These are phyloP conservation scores for Gambusia affinis DNA, from an alignment of 2,113 vertebrate genomes.

Conservation along the genomic window DNA sequence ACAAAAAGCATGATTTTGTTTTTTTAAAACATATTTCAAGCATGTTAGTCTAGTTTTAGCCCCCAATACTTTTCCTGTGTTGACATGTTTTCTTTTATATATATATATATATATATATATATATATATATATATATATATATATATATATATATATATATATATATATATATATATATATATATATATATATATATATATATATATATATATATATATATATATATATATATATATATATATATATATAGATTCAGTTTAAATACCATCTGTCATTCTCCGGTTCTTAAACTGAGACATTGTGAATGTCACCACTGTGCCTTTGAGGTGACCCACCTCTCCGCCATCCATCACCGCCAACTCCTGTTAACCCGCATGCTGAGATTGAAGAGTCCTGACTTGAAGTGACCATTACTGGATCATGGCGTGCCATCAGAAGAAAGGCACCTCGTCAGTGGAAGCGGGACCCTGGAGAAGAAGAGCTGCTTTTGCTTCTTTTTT, in stretches of 20 bases:
- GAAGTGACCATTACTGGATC: conserved; percentile 33
- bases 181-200: conserved; percentile 24
- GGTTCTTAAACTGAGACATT: conserved; percentile 43
- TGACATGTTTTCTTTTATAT: conserved; percentile 50
- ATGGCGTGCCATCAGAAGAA: conserved; percentile 24
- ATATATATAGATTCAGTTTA: conserved; percentile 59
- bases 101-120: too few species aligned
- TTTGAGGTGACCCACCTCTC: conserved; percentile 64
- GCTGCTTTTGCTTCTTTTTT: background rate
- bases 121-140: too few species aligned
- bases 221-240: too few species aligned
- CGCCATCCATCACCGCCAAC: conserved; percentile 68
- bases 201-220: conserved; percentile 23
- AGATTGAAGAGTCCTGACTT: conserved; percentile 34
- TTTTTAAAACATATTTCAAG: conserved; percentile 1
- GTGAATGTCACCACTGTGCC: conserved; percentile 66
- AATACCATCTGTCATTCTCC: conserved; percentile 71
- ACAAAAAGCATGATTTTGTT: background rate
- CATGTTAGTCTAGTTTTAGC: background rate
- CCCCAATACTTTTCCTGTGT: conserved; percentile 20
- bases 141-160: too few species aligned
- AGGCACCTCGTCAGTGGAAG: conserved; percentile 9
- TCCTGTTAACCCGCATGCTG: conserved; percentile 30
- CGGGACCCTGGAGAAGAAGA: conserved; percentile 11
- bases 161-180: conserved; percentile 23